Percentiles rank a stretch among this genome's conserved stretches.
These are phyloP conservation scores for Malacosoma neustria DNA, from an alignment of 2,888 invertebrate species.

Conservation along the genomic window DNA sequence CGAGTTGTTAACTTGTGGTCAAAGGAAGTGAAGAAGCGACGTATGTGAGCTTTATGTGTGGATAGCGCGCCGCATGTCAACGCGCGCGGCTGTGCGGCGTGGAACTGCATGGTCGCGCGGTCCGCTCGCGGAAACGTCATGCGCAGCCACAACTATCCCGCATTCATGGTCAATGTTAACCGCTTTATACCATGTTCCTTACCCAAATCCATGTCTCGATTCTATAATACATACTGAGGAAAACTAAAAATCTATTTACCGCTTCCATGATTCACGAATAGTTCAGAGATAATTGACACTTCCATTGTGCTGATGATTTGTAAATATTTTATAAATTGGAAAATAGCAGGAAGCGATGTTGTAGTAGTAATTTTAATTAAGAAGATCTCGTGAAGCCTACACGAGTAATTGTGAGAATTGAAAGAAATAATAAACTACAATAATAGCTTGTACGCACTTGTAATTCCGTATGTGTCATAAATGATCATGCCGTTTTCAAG, in stretches of 20 bases:
- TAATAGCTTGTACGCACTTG: background rate
- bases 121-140: conserved; percentile 22
- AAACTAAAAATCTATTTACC: too few relatives aligned
- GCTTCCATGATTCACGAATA: background rate
- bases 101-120: conserved; percentile 38
- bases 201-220: conserved; percentile 17
- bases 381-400: background rate
- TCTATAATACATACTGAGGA: background rate
- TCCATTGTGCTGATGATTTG: background rate
- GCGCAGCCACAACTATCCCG: conserved; percentile 27
- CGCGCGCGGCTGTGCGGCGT: conserved; percentile 43
- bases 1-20: conserved; percentile 13
- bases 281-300: conserved; percentile 2
- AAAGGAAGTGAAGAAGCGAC: background rate
- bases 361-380: background rate
- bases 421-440: background rate
- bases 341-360: conserved; percentile 3
- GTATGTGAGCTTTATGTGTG: conserved; percentile 11
- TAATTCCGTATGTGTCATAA: background rate
- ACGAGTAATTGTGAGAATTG: background rate
- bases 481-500: background rate
- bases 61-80: conserved; percentile 47
- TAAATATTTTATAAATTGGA: conserved; percentile 5
- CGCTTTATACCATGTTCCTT: conserved; percentile 25
- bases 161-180: conserved; percentile 56